These are phyloP conservation scores for Polyommatus iphigenia DNA, from an alignment of 2,888 invertebrate genomes.

Conservation along the genomic window DNA sequence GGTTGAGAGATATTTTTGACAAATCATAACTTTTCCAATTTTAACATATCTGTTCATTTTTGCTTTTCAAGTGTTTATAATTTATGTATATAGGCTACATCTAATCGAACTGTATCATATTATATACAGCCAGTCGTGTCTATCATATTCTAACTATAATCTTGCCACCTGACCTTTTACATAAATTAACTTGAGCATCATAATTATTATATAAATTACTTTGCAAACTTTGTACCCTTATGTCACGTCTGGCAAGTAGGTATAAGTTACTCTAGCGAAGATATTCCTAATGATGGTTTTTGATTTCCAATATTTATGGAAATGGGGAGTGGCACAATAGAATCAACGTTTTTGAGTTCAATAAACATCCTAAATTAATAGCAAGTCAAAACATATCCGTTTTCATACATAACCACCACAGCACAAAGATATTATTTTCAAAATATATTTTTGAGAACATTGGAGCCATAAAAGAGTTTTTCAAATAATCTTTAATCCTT, in stretches of 20 bases:
- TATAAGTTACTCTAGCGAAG: neutral
- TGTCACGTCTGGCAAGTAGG: neutral
- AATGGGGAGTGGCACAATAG: no score
- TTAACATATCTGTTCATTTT: neutral
- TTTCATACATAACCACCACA: no score
- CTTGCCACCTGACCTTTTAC: conserved; percentile 19
- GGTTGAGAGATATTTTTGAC: no score
- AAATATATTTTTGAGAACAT: no score
- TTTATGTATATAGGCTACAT: neutral
- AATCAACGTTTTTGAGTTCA: no score
- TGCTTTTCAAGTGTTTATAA: no score
- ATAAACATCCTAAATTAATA: no score
- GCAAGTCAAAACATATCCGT: no score
- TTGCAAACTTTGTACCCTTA: neutral
- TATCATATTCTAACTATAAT: neutral
- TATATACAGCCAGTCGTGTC: neutral
- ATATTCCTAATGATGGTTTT: neutral
- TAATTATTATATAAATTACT: conserved; percentile 10
- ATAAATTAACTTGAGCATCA: neutral
- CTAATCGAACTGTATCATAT: neutral
- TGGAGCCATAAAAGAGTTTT: no score
- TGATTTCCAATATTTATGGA: neutral
- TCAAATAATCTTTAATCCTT: no score
- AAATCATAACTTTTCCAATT: neutral
- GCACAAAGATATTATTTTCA: no score